Conservation (phyloP, 2,797 vertebrate genomes). For the Tympanoctomys barrerae region DNA sequence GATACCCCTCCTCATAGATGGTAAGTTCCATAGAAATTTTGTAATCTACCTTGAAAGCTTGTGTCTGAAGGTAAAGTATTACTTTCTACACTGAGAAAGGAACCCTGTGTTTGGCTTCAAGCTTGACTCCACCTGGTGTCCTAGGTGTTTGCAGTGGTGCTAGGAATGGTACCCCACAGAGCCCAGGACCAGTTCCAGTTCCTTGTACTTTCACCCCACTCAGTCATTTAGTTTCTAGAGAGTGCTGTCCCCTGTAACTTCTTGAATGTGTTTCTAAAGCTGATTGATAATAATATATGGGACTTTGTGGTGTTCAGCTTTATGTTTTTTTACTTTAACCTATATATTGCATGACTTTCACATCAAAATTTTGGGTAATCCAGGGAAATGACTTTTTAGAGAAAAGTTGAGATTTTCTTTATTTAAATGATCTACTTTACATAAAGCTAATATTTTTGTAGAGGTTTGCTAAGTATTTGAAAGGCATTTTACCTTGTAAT, state of each 20-base stretch:
- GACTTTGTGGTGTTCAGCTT: constrained; percentile 18
- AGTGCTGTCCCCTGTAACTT: not conserved
- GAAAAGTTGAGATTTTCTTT: constrained; percentile 25
- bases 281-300: not conserved
- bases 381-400: constrained; percentile 20
- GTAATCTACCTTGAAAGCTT: not conserved
- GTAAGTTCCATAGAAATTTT: constrained; percentile 14
- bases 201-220: not conserved
- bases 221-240: not conserved
- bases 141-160: not conserved
- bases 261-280: constrained; percentile 27
- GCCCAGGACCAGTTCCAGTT: not conserved
- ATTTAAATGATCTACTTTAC: constrained; percentile 6
- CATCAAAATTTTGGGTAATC: constrained; percentile 37
- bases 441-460: not conserved
- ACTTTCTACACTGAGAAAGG: not conserved
- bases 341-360: constrained; percentile 39
- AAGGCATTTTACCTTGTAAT: not conserved
- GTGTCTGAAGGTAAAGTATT: constrained; percentile 1
- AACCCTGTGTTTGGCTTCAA: not conserved
- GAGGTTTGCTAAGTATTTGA: constrained; percentile 23
- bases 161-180: not conserved
- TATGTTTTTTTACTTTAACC: not conserved
- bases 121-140: not conserved
- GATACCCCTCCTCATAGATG: not conserved